Conservation (phyloP, 1,140 invertebrate species). For the Diorhabda sublineata region DNA sequence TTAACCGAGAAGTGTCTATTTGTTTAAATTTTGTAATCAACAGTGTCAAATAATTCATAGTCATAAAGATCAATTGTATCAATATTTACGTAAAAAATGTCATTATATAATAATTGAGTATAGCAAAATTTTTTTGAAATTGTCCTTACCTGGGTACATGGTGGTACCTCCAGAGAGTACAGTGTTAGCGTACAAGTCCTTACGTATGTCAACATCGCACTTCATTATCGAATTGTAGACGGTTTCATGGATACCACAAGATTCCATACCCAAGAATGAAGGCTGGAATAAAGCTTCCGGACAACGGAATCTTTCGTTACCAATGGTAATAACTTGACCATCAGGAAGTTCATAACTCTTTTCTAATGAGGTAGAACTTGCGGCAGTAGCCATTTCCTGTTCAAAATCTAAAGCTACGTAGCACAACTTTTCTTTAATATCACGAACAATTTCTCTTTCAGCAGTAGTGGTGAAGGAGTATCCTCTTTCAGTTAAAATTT, state of each 20-base stretch:
- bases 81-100: too few species aligned
- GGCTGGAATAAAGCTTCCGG: constrained; percentile 96
- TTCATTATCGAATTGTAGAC: constrained; percentile 98
- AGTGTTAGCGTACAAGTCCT: constrained; percentile 94
- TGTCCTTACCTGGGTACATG: constrained; percentile 75
- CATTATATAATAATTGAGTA: too few species aligned
- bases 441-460: constrained; percentile 92
- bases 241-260: constrained; percentile 90
- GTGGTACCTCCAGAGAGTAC: constrained; percentile 94
- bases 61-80: too few species aligned
- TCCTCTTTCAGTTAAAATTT: constrained; percentile 92
- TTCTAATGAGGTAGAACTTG: constrained; percentile 84
- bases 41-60: too few species aligned
- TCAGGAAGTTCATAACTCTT: constrained; percentile 93
- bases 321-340: constrained; percentile 94
- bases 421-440: constrained; percentile 92
- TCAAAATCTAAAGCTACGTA: constrained; percentile 90
- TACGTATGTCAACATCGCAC: constrained; percentile 90
- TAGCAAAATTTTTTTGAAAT: too few species aligned
- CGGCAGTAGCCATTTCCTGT: constrained; percentile 92
- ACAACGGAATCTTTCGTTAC: constrained; percentile 96
- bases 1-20: too few species aligned
- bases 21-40: too few species aligned
- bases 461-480: constrained; percentile 97
- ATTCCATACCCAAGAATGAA: constrained; percentile 93